phyloP scores from a whole-genome alignment of 1,140 invertebrate species.

The Mylabris phalerata region DNA sequence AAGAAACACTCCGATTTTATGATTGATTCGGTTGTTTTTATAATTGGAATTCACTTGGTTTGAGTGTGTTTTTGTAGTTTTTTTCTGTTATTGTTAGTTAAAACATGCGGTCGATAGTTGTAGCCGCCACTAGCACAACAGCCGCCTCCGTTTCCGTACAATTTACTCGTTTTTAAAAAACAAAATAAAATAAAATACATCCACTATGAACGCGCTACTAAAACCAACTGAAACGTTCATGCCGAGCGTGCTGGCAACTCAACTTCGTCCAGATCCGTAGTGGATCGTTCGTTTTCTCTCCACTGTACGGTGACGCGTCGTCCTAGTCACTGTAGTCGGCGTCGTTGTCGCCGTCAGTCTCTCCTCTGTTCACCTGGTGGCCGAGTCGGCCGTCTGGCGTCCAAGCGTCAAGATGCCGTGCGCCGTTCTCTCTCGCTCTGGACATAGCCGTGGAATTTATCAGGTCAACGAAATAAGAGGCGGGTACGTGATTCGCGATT shows the following conservation, averaged over 20 bases:
- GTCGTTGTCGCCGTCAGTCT: background rate
- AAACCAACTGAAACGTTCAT: conserved; percentile 18
- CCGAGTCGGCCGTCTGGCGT: conserved; percentile 21
- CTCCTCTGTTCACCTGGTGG: conserved; percentile 22
- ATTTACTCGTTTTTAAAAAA: too few relatives aligned
- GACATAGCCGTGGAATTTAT: conserved; percentile 26
- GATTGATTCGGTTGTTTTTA: too few relatives aligned
- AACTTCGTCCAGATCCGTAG: conserved; percentile 16
- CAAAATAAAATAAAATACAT: too few relatives aligned
- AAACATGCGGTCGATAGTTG: conserved; percentile 9
- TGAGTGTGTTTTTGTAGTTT: background rate
- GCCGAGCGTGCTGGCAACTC: conserved; percentile 5
- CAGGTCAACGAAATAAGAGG: conserved; percentile 24
- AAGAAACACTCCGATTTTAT: too few relatives aligned
- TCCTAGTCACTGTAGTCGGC: background rate
- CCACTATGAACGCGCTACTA: conserved; percentile 4
- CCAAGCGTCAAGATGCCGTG: conserved; percentile 13
- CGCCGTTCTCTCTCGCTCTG: conserved; percentile 22
- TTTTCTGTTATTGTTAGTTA: too few relatives aligned
- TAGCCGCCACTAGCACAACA: background rate
- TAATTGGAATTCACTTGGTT: background rate
- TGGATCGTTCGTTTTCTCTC: background rate
- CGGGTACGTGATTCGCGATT: conserved; percentile 29
- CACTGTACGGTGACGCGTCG: background rate
- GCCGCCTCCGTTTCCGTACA: too few relatives aligned